A percentile compares a stretch with the other conserved stretches of the same genome.
These are phyloP conservation scores for Rhogogaster chlorosoma DNA, from an alignment of 2,888 invertebrate species.

Conservation along the genomic window DNA sequence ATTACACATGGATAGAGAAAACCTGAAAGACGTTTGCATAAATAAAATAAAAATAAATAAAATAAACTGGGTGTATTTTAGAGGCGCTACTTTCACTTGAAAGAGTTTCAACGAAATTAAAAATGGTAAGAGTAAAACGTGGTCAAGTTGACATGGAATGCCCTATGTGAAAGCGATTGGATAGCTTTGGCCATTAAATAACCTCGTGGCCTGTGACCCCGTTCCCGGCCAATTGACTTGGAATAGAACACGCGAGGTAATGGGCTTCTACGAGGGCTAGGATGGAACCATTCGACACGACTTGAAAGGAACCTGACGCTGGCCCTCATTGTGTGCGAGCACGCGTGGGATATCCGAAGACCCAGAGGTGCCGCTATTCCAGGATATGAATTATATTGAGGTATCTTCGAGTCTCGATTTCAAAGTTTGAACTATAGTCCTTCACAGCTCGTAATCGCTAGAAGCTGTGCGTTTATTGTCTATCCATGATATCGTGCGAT, in stretches of 20 bases:
- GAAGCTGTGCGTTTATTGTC: slow-evolving; percentile 6
- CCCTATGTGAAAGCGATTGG: neutral
- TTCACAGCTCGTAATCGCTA: slow-evolving; percentile 2
- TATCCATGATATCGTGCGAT: neutral
- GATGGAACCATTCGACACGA: slow-evolving; percentile 38
- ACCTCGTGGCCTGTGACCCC: slow-evolving; percentile 22
- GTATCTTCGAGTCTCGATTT: slow-evolving; percentile 13
- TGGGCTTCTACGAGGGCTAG: slow-evolving; percentile 27
- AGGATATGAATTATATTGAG: slow-evolving; percentile 7
- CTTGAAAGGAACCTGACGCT: slow-evolving; percentile 28
- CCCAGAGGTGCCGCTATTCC: neutral
- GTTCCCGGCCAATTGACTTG: slow-evolving; percentile 39
- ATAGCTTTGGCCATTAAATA: slow-evolving; percentile 33
- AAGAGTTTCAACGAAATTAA: too few relatives aligned
- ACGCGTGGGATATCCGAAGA: slow-evolving; percentile 34
- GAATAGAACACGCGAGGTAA: slow-evolving; percentile 45
- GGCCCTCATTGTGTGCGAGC: slow-evolving; percentile 20
- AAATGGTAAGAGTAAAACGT: too few relatives aligned
- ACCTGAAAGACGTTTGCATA: neutral
- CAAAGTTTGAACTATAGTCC: neutral
- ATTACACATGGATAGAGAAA: too few relatives aligned
- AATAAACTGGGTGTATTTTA: too few relatives aligned
- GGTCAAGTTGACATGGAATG: too few relatives aligned
- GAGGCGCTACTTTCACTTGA: too few relatives aligned
- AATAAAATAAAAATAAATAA: too few relatives aligned